A percentile compares a stretch with the other conserved stretches of the same genome.
phyloP scores from a whole-genome alignment of 2,797 vertebrate species.

The Melanitta fusca region DNA sequence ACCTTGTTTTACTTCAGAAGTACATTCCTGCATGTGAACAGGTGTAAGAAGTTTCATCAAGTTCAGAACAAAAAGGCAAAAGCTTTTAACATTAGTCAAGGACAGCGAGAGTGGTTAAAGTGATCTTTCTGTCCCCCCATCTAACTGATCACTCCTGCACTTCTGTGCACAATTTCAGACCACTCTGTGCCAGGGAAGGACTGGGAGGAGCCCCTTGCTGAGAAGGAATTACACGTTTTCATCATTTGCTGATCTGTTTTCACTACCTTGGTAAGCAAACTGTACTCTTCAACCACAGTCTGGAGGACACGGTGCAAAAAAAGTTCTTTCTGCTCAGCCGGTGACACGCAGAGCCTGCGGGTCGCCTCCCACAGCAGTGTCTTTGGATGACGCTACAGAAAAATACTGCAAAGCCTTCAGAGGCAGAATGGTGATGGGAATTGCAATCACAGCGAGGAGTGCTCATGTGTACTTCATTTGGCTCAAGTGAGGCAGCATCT shows the following conservation, averaged over 20 bases:
- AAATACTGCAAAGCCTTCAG: not conserved
- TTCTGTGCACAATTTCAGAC: not conserved
- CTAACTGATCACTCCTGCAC: not conserved
- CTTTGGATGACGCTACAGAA: not conserved
- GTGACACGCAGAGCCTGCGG: not conserved
- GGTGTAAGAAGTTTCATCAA: not conserved
- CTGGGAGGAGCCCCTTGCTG: not conserved
- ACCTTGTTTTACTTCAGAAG: constrained; percentile 4
- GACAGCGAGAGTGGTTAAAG: not conserved
- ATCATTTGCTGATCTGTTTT: not conserved
- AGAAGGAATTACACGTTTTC: not conserved
- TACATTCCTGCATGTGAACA: not conserved
- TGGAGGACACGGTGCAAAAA: not conserved
- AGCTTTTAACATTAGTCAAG: constrained; percentile 18
- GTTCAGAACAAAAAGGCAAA: constrained; percentile 16
- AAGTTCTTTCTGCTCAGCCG: not conserved
- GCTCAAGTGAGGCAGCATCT: not conserved
- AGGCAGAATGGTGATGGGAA: not conserved
- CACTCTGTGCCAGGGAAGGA: not conserved
- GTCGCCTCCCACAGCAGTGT: not conserved
- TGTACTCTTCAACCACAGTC: not conserved
- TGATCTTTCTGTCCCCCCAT: not conserved
- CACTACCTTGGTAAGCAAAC: not conserved
- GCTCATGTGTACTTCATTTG: not conserved
- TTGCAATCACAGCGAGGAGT: not conserved